phyloP scores from a whole-genome alignment of 2,113 vertebrate genomes.

The Cettia cetti region DNA sequence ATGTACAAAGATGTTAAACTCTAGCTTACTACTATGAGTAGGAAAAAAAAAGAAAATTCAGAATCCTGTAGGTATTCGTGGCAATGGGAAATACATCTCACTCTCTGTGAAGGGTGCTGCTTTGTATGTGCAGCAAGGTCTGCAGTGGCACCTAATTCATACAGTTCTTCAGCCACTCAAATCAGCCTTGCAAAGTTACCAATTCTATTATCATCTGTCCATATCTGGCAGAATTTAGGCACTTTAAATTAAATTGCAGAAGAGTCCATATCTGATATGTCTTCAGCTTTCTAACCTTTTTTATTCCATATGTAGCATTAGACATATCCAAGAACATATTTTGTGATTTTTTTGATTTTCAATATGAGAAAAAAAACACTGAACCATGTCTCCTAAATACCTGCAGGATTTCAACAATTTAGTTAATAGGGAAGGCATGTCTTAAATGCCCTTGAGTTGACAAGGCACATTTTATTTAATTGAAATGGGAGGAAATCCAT shows the following conservation, averaged over 20 bases:
- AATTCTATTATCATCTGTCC: background rate
- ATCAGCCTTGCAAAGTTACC: background rate
- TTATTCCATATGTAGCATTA: background rate
- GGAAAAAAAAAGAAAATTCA: background rate
- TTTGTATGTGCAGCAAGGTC: background rate
- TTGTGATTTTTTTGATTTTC: background rate
- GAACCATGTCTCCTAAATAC: background rate
- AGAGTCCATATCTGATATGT: background rate
- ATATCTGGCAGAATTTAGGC: background rate
- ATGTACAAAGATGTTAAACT: background rate
- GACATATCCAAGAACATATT: background rate
- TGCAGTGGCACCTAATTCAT: background rate
- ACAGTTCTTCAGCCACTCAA: background rate
- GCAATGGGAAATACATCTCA: background rate
- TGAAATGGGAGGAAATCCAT: background rate
- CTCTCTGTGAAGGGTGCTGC: background rate
- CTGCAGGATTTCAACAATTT: background rate
- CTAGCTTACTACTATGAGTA: background rate
- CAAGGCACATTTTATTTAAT: background rate
- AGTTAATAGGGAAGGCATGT: background rate
- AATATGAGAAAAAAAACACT: background rate
- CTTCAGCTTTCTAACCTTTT: background rate
- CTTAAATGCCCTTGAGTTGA: background rate
- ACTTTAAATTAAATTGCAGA: background rate
- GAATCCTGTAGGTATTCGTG: background rate